Evolutionary conservation across 1,140 invertebrate genomes (phyloP).

Genomic region (Camponotus pennsylvanicus): DNA sequence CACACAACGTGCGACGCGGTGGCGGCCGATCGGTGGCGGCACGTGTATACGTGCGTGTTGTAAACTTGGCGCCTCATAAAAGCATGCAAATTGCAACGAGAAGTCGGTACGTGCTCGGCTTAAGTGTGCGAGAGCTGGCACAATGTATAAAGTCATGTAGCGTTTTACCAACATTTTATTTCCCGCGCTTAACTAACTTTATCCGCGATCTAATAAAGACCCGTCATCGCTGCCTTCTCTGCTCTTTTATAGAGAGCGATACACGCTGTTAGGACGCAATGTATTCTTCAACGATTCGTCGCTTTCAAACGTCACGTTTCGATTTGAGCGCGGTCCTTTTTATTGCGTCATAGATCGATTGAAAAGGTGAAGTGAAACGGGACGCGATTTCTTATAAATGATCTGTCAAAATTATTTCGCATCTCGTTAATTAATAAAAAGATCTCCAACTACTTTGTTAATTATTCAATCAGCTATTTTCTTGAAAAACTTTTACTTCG

Average conservation of each 20-base stretch:
- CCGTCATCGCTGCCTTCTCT: not conserved
- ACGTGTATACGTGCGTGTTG: constrained; percentile 64
- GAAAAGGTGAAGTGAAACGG: not conserved
- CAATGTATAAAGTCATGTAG: not conserved
- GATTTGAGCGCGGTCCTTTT: not conserved
- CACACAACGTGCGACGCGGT: not conserved
- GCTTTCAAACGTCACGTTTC: not conserved
- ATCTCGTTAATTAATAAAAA: not conserved
- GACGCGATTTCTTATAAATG: not conserved
- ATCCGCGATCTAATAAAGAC: constrained; percentile 38
- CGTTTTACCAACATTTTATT: constrained; percentile 51
- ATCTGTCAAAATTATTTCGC: not conserved
- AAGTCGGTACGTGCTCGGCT: constrained; percentile 58
- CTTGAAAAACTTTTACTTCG: not conserved
- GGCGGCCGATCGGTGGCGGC: constrained; percentile 11
- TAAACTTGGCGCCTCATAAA: constrained; percentile 67
- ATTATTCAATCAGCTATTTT: constrained; percentile 29
- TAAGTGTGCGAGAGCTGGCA: constrained; percentile 4
- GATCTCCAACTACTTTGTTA: too few relatives aligned
- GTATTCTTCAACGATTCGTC: not conserved
- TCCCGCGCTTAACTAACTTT: constrained; percentile 60
- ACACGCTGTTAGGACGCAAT: not conserved
- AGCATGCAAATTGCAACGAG: constrained; percentile 68
- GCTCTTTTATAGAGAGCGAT: not conserved
- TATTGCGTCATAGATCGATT: not conserved